phyloP scores from a whole-genome alignment of 2,113 vertebrate genomes.

The Rousettus leschenaultii region DNA sequence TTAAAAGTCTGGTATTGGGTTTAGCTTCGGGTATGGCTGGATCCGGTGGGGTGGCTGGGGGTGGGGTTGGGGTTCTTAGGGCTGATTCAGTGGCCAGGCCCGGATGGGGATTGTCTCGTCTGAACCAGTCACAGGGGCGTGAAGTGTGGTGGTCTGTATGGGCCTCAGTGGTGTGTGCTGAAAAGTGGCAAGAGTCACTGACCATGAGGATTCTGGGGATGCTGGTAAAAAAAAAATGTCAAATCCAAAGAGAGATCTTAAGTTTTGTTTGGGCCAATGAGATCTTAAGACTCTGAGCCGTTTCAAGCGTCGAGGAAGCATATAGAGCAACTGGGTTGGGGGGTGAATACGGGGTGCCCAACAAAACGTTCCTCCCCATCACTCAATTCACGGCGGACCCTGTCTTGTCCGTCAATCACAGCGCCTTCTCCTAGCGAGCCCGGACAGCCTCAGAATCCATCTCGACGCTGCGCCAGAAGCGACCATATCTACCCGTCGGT shows the following conservation, averaged over 20 bases:
- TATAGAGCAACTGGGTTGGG: background rate
- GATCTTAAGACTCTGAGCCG: background rate
- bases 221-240: background rate
- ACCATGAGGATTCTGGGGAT: background rate
- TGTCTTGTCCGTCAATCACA: background rate
- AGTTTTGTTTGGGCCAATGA: background rate
- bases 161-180: background rate
- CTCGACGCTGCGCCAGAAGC: background rate
- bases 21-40: background rate
- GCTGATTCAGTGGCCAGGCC: background rate
- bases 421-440: background rate
- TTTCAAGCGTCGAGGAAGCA: background rate
- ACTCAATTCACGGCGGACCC: background rate
- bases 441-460: background rate
- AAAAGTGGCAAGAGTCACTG: background rate
- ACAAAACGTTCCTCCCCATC: fast-evolving
- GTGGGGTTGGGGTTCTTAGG: fast-evolving
- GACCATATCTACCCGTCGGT: fast-evolving
- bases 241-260: background rate
- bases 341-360: background rate
- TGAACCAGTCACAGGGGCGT: fast-evolving
- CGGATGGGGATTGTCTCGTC: too few species aligned
- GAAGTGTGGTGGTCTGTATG: background rate
- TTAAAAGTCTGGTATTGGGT: background rate
- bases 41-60: background rate